These are phyloP conservation scores for Thymallus thymallus DNA, from an alignment of 2,113 vertebrate genomes.

Conservation along the genomic window DNA sequence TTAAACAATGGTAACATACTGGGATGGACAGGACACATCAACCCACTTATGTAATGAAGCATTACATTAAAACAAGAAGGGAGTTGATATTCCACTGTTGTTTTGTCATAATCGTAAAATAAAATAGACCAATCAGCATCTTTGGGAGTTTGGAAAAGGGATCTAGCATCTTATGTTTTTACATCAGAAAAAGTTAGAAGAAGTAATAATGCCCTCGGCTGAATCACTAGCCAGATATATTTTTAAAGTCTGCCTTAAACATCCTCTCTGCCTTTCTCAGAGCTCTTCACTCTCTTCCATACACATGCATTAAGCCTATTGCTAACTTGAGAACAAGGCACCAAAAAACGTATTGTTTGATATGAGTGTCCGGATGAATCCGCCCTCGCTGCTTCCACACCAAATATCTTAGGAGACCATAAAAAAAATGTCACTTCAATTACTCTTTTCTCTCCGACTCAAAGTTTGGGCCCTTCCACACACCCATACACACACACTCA, in stretches of 20 bases:
- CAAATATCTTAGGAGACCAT: conserved; percentile 65
- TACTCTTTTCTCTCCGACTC: conserved; percentile 49
- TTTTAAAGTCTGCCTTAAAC: conserved; percentile 58
- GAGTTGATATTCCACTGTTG: too few species aligned
- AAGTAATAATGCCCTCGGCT: too few species aligned
- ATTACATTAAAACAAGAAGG: too few species aligned
- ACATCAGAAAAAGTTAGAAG: too few species aligned
- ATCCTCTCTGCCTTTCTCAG: conserved; percentile 64
- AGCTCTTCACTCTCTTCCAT: conserved; percentile 63
- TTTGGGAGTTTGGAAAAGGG: too few species aligned
- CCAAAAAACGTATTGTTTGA: conserved; percentile 53
- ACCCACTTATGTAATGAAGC: too few species aligned
- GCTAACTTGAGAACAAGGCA: conserved; percentile 51
- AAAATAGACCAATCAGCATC: too few species aligned
- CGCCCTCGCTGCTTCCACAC: conserved; percentile 21
- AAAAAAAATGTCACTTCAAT: conserved; percentile 69
- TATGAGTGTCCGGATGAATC: conserved; percentile 31
- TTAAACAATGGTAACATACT: too few species aligned
- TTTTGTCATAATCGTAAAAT: too few species aligned
- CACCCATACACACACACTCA: conserved; percentile 22
- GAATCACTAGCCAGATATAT: not conserved
- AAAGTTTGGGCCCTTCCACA: conserved; percentile 41
- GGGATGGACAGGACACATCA: too few species aligned
- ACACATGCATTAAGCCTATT: conserved; percentile 65
- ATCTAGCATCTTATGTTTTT: too few species aligned